These are phyloP conservation scores for Branchinecta lindahli DNA, from an alignment of 1,140 invertebrate genomes.

Conservation along the genomic window DNA sequence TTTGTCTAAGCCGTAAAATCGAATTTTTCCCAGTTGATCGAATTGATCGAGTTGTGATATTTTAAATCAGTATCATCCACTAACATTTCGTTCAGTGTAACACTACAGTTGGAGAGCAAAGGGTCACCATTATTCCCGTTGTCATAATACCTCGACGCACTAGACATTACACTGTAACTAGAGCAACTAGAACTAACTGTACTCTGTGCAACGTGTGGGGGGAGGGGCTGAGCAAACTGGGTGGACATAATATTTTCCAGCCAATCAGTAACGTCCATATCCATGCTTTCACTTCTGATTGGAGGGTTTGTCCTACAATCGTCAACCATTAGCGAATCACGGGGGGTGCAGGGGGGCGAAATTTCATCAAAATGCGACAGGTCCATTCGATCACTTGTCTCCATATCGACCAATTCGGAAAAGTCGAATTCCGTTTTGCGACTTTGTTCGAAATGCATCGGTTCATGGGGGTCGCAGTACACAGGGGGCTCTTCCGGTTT, in stretches of 20 bases:
- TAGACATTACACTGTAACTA: background rate
- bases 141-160: background rate
- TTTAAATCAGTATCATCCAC: background rate
- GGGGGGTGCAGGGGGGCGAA: constrained; percentile 13
- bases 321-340: constrained; percentile 10
- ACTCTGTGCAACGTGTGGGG: background rate
- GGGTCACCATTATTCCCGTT: background rate
- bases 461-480: no score
- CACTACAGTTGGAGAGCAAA: background rate
- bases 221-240: constrained; percentile 21
- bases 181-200: background rate
- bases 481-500: no score
- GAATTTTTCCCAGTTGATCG: constrained; percentile 3
- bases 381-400: background rate
- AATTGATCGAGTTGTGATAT: background rate
- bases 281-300: constrained; percentile 33
- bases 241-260: constrained; percentile 45
- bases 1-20: background rate
- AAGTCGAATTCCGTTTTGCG: background rate
- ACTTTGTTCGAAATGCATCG: background rate
- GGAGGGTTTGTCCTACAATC: background rate
- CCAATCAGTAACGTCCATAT: constrained; percentile 54
- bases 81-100: background rate
- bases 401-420: background rate
- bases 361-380: constrained; percentile 9